Percentiles rank a stretch among this genome's conserved stretches.
Evolutionary conservation across 2,113 vertebrate species (phyloP).

Genomic region (Pelecanoides urinatrix): DNA sequence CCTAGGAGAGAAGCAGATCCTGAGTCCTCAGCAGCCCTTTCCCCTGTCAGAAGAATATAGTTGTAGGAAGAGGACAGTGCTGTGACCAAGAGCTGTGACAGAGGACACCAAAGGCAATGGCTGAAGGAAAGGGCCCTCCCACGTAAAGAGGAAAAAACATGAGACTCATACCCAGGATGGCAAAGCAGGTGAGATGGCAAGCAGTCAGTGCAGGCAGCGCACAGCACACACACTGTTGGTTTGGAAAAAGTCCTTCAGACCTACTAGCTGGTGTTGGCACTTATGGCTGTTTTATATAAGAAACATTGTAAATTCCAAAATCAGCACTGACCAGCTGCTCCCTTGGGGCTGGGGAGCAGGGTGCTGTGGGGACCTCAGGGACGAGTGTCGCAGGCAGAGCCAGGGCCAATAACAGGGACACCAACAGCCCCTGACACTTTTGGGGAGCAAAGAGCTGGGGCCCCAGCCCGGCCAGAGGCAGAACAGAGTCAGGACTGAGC

Average conservation of each 20-base stretch:
- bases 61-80: neutral
- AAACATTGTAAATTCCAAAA: neutral
- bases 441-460: neutral
- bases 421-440: neutral
- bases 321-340: neutral
- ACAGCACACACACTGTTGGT: fast-evolving
- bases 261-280: neutral
- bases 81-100: neutral
- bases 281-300: neutral
- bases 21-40: neutral
- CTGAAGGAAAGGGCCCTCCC: neutral
- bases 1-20: neutral
- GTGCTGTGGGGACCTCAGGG: neutral
- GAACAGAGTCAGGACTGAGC: neutral
- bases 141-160: neutral
- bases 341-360: neutral
- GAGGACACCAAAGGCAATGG: neutral
- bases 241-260: neutral
- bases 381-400: neutral
- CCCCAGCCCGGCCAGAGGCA: neutral
- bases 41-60: neutral
- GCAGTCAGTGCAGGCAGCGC: neutral
- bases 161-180: neutral
- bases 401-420: neutral
- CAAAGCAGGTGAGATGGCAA: neutral